These are phyloP conservation scores for Eugnorisma glareosa DNA, from an alignment of 2,888 invertebrate species.

Conservation along the genomic window DNA sequence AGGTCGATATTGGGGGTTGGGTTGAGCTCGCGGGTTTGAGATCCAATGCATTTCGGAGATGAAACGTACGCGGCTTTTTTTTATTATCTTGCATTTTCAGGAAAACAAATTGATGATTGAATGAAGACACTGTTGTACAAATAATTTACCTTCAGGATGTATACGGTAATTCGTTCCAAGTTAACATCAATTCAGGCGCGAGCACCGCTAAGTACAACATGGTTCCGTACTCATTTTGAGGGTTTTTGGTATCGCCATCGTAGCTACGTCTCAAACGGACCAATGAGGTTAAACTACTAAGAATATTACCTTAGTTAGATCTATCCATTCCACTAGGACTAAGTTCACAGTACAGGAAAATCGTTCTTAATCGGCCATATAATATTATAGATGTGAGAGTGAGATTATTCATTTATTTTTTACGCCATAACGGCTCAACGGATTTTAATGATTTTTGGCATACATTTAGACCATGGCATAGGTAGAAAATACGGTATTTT, in stretches of 20 bases:
- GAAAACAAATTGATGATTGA: not conserved
- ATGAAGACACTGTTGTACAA: not conserved
- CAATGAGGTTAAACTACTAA: not conserved
- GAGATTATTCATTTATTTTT: not conserved
- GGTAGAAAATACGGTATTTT: not conserved
- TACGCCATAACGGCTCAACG: not conserved
- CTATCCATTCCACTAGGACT: not conserved
- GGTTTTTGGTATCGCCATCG: not conserved
- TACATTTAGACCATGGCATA: not conserved
- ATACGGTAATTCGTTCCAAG: not conserved
- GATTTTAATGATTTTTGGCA: not conserved
- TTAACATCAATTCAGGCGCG: too few species aligned
- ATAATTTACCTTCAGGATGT: not conserved
- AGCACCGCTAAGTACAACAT: not conserved
- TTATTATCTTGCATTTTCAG: not conserved
- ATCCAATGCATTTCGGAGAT: slow-evolving; percentile 22
- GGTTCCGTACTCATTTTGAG: not conserved
- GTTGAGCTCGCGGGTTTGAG: slow-evolving; percentile 26
- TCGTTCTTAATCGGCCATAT: not conserved
- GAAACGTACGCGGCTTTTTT: not conserved
- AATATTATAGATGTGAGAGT: not conserved
- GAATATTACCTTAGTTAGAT: not conserved
- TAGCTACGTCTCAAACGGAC: not conserved
- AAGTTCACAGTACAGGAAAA: not conserved
- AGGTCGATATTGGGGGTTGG: slow-evolving; percentile 73